Evolutionary conservation across 2,888 invertebrate genomes (phyloP), one percentile per base, ranked within the genome.

Genomic region (Megalurothrips usitatus): DNA sequence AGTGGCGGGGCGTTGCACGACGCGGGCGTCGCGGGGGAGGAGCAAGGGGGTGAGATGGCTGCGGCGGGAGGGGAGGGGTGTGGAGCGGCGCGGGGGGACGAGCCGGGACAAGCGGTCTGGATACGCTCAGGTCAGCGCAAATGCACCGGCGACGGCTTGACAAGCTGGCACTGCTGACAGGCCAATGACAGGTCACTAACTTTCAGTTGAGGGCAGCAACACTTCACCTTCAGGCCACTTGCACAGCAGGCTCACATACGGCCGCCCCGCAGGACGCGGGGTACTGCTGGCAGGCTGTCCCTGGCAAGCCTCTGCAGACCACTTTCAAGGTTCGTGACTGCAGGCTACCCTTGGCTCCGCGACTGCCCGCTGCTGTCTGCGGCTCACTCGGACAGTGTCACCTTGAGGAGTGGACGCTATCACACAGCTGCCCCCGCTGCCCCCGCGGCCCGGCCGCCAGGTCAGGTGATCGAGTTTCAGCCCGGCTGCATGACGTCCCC

Each of bases 131-230:
- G 58, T 58, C 68, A 26, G 68, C 68, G 68, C 11, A 75, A 75
- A 23, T 75, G 68, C 68, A 75, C 9, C 68, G 68, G 34, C 34
- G 6, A 43, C 34, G 34, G 34, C 34, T 43, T 43, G 34, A 43
- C 34, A 43, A 43, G 68, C 26, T 26, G 23, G 26, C 68, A 12
- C 68, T 9, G 68, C 68, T 8, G 12, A 12, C 68, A 75, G 68
- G 68, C 26, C 68, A 75, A n/a, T 75, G 68, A 75, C 68, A 23
- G 68, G 68, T 75, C 68, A 75, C 23, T 12, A 26, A 75, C 68
- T 43, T 43, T 43, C 34, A 75, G 26, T 43, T 43, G 3, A 75
- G 26, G 26, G 23, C 68, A 75, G 68, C 1, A 8, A 68, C 12
- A 12, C 4, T 12, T 52, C 14, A 19, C 52, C 52, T 12, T 12